These are phyloP conservation scores for Doryteuthis pealeii DNA, from an alignment of 1,140 invertebrate species.

Conservation along the genomic window DNA sequence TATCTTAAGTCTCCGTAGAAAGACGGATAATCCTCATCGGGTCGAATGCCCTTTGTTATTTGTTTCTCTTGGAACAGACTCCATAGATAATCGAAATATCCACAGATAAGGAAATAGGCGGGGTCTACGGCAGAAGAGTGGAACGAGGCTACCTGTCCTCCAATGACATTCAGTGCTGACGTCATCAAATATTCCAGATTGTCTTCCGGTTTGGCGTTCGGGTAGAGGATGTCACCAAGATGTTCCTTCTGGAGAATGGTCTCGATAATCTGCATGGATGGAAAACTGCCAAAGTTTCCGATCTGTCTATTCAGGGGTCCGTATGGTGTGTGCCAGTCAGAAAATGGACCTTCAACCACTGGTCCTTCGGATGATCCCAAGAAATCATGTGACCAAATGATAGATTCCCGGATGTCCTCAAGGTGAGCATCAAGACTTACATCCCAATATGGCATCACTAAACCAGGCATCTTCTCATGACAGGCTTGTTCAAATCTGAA, in stretches of 20 bases:
- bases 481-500: constrained; percentile 44
- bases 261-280: background rate
- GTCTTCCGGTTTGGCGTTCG: background rate
- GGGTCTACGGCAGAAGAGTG: background rate
- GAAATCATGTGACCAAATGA: constrained; percentile 47
- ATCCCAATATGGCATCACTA: constrained; percentile 56
- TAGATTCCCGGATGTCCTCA: constrained; percentile 43
- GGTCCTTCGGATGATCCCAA: constrained; percentile 56
- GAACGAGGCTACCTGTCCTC: background rate
- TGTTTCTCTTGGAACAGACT: background rate
- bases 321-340: constrained; percentile 14
- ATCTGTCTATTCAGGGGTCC: constrained; percentile 20
- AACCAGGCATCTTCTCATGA: constrained; percentile 38
- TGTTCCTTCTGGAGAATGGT: background rate
- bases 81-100: background rate
- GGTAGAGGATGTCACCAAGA: background rate
- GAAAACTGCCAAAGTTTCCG: background rate
- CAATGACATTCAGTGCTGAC: background rate
- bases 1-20: background rate
- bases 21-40: background rate
- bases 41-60: background rate
- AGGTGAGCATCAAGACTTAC: constrained; percentile 45
- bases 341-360: constrained; percentile 52
- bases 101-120: background rate
- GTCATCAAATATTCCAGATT: background rate